These are phyloP conservation scores for Trialeurodes vaporariorum DNA, from an alignment of 1,140 invertebrate genomes.

Conservation along the genomic window DNA sequence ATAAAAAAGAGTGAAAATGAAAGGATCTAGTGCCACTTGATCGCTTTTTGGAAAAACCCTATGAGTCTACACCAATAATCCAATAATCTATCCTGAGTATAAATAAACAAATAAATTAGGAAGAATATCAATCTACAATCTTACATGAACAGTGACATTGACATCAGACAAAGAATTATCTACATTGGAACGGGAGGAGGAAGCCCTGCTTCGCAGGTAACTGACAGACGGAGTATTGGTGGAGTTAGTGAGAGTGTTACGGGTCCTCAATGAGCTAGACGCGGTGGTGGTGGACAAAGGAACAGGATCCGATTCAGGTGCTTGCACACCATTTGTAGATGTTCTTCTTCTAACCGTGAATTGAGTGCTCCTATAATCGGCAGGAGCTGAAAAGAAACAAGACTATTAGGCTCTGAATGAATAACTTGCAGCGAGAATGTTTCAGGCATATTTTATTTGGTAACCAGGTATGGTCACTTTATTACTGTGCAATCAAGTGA, in stretches of 20 bases:
- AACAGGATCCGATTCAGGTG: neutral
- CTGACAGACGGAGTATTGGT: neutral
- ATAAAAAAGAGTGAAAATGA: no score
- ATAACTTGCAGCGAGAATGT: no score
- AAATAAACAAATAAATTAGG: no score
- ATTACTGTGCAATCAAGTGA: no score
- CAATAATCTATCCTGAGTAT: no score
- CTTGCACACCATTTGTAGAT: neutral
- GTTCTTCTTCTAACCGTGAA: slow-evolving; percentile 24
- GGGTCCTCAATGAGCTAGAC: neutral
- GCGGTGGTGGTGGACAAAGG: neutral
- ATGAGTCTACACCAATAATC: no score
- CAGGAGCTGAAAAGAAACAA: neutral
- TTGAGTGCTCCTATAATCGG: slow-evolving; percentile 23
- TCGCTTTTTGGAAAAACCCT: no score
- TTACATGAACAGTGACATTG: slow-evolving; percentile 26
- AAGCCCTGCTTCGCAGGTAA: neutral
- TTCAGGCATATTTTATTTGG: no score
- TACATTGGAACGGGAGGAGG: slow-evolving; percentile 1
- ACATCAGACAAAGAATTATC: slow-evolving; percentile 18
- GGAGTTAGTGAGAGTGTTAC: neutral
- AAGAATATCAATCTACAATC: no score
- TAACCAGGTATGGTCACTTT: no score
- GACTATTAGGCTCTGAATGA: no score
- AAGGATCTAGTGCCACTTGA: no score